Conservation (phyloP, 1,140 invertebrate species). For the Ceratina japonica region DNA sequence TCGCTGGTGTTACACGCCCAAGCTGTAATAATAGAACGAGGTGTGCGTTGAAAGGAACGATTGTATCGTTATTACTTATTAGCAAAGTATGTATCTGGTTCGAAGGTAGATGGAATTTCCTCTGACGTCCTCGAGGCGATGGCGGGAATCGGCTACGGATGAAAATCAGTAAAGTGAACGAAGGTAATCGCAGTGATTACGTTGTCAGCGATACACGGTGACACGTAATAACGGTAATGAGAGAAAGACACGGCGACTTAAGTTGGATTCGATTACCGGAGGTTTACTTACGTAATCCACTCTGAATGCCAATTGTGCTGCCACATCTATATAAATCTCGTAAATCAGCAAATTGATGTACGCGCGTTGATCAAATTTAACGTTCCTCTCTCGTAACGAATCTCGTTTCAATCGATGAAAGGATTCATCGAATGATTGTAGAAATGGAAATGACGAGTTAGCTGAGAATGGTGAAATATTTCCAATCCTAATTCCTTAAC, state of each 20-base stretch:
- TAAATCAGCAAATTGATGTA: neutral
- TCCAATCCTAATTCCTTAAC: no score
- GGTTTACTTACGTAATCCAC: constrained; percentile 51
- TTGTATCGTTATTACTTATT: no score
- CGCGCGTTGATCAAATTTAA: no score
- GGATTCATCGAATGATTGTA: no score
- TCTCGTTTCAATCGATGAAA: no score
- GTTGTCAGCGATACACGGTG: constrained; percentile 47
- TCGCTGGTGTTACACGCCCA: no score
- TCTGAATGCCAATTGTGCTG: neutral
- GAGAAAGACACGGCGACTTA: constrained; percentile 56
- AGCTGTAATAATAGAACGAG: no score
- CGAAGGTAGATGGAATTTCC: constrained; percentile 11
- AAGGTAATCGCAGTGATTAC: constrained; percentile 64
- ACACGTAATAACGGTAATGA: constrained; percentile 60
- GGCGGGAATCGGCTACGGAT: constrained; percentile 19
- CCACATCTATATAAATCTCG: no score
- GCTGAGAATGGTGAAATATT: no score
- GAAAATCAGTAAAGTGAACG: constrained; percentile 57
- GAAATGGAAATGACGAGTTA: no score
- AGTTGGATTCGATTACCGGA: constrained; percentile 59
- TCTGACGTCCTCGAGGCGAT: constrained; percentile 9
- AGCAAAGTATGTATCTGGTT: neutral
- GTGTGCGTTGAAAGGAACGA: no score
- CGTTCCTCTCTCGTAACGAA: no score